These are phyloP conservation scores for Tenebrio molitor DNA, from an alignment of 1,140 invertebrate genomes.

Conservation along the genomic window DNA sequence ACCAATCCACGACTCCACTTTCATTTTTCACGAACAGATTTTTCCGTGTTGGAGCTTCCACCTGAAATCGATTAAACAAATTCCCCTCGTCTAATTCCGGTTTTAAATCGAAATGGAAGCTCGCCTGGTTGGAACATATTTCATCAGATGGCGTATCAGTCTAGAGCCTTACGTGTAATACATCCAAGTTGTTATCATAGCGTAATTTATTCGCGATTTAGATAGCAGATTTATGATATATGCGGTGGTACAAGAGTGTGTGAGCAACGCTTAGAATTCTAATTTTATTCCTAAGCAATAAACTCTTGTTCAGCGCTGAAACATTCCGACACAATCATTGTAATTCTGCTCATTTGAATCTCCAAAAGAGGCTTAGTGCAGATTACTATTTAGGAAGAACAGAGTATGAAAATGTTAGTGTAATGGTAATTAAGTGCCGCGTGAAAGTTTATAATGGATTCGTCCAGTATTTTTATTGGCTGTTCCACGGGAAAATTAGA, in stretches of 20 bases:
- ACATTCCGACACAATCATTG: slow-evolving; percentile 20
- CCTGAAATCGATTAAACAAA: background rate
- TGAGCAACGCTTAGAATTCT: slow-evolving; percentile 12
- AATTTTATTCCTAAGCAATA: slow-evolving; percentile 36
- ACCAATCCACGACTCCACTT: too few species aligned
- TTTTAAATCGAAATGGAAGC: background rate
- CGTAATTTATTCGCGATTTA: background rate
- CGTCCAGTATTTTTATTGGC: background rate
- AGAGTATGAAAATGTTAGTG: background rate
- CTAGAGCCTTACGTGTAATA: background rate
- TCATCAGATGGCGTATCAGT: background rate
- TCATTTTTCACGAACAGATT: background rate
- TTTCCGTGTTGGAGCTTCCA: too few species aligned
- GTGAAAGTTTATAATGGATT: slow-evolving; percentile 1
- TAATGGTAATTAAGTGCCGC: slow-evolving; percentile 2
- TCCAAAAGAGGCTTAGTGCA: slow-evolving; percentile 23
- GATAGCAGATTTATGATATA: slow-evolving; percentile 2
- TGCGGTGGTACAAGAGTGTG: background rate
- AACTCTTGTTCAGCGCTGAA: slow-evolving; percentile 6
- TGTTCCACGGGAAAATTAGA: too few species aligned
- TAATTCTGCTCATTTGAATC: slow-evolving; percentile 33
- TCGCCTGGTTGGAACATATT: background rate
- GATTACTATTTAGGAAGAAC: slow-evolving; percentile 24
- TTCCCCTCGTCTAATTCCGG: background rate
- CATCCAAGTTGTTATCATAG: background rate